Conservation (phyloP, 2,113 vertebrate genomes). For the Craseonycteris thonglongyai region DNA sequence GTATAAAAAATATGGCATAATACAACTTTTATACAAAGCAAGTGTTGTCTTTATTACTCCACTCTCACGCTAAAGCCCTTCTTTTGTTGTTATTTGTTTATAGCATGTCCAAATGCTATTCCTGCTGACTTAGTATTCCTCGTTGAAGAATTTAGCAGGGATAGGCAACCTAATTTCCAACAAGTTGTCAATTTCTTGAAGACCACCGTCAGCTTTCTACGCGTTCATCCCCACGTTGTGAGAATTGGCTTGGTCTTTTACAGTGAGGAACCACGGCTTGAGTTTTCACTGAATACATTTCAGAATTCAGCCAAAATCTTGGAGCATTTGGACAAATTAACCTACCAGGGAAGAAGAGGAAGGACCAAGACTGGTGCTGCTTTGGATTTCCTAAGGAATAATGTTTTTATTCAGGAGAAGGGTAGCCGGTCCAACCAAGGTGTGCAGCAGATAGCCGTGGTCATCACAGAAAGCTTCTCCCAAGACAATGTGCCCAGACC, state of each 20-base stretch:
- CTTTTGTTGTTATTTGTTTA: constrained; percentile 31
- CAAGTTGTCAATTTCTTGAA: constrained; percentile 81
- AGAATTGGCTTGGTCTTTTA: constrained; percentile 84
- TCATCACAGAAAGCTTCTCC: constrained; percentile 83
- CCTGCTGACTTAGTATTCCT: constrained; percentile 87
- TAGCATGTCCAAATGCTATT: constrained; percentile 81
- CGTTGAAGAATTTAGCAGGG: constrained; percentile 82
- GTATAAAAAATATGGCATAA: not conserved
- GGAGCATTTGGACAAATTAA: constrained; percentile 82
- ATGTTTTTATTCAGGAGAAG: constrained; percentile 69
- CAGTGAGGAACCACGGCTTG: constrained; percentile 59
- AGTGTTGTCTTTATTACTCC: not conserved
- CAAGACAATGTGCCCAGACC: constrained; percentile 74
- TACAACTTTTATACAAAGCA: not conserved
- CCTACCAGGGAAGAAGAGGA: constrained; percentile 78
- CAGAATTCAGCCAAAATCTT: constrained; percentile 74
- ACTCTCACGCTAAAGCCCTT: not conserved
- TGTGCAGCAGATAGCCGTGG: constrained; percentile 82
- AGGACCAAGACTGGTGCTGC: constrained; percentile 77
- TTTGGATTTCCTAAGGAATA: constrained; percentile 76
- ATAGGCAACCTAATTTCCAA: constrained; percentile 74
- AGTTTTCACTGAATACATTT: constrained; percentile 81
- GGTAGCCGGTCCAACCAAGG: constrained; percentile 78
- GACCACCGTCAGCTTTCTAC: constrained; percentile 77
- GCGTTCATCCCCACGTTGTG: constrained; percentile 61